Evolutionary conservation across 2,797 vertebrate genomes (phyloP).

Genomic region (Argyrosomus regius): DNA sequence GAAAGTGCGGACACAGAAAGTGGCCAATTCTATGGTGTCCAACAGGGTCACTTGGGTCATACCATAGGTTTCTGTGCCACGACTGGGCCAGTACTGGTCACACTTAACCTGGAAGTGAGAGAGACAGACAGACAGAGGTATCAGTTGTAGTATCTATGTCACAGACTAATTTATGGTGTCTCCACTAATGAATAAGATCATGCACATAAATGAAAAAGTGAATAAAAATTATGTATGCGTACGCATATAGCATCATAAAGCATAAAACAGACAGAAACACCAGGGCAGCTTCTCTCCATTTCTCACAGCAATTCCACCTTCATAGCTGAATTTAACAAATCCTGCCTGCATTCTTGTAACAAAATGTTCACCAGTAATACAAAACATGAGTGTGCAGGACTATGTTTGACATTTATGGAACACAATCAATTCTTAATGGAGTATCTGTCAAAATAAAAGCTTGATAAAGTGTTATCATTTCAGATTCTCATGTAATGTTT

Average conservation of each 20-base stretch:
- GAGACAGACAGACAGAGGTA: constrained; percentile 2
- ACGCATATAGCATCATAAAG: not conserved
- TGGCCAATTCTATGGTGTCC: constrained; percentile 96
- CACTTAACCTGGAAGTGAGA: constrained; percentile 90
- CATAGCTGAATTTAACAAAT: constrained; percentile 24
- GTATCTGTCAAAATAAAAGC: constrained; percentile 5
- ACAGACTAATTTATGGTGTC: not conserved
- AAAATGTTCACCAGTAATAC: constrained; percentile 1
- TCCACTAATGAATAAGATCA: constrained; percentile 1
- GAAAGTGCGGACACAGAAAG: constrained; percentile 95
- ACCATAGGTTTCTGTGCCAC: constrained; percentile 95
- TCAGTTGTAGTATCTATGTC: constrained; percentile 1
- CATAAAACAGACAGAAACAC: constrained; percentile 55
- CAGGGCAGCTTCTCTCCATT: constrained; percentile 19
- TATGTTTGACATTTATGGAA: not conserved
- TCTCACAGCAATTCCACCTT: constrained; percentile 19
- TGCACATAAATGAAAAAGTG: constrained; percentile 13
- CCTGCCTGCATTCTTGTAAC: constrained; percentile 2
- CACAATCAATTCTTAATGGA: not conserved
- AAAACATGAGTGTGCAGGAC: not conserved
- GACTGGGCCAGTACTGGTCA: constrained; percentile 98
- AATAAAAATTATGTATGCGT: not conserved
- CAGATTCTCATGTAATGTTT: not conserved
- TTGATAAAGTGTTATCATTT: not conserved
- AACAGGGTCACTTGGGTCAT: constrained; percentile 97